Conservation (phyloP, 30 jellyfish, hydroid and myxozoan genomes). For the Pseudorhiza aurosa region DNA sequence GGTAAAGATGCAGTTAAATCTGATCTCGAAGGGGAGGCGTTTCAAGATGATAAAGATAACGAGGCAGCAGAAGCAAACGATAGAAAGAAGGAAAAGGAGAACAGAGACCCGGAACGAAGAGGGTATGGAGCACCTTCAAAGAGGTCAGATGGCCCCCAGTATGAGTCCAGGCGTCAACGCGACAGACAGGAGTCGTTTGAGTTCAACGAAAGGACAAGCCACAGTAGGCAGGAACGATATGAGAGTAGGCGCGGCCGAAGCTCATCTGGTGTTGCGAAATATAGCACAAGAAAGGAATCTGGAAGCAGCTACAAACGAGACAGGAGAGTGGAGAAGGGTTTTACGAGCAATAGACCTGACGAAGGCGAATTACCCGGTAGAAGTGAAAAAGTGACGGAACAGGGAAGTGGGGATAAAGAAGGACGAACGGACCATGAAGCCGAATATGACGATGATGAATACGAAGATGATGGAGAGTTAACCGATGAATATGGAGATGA, state of each 20-base stretch:
- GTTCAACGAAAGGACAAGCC: background rate
- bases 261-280: background rate
- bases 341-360: background rate
- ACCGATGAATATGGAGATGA: conserved; percentile 4
- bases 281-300: background rate
- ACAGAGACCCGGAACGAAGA: conserved; percentile 32
- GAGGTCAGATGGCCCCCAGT: background rate
- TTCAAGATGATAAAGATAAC: conserved; percentile 5
- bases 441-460: conserved; percentile 24
- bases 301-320: background rate
- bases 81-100: conserved; percentile 23
- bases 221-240: background rate
- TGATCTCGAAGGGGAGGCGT: conserved; percentile 7
- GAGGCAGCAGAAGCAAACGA: background rate
- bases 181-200: background rate
- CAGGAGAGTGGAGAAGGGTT: background rate
- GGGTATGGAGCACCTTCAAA: conserved; percentile 9
- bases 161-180: background rate
- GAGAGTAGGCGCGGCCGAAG: conserved; percentile 38
- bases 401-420: conserved; percentile 7
- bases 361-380: conserved; percentile 2
- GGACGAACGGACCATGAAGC: background rate
- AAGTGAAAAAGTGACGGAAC: conserved; percentile 1
- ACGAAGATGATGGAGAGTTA: conserved; percentile 27
- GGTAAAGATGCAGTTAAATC: conserved; percentile 8